Conservation (phyloP, 1,140 invertebrate genomes). For the Atta cephalotes region DNA sequence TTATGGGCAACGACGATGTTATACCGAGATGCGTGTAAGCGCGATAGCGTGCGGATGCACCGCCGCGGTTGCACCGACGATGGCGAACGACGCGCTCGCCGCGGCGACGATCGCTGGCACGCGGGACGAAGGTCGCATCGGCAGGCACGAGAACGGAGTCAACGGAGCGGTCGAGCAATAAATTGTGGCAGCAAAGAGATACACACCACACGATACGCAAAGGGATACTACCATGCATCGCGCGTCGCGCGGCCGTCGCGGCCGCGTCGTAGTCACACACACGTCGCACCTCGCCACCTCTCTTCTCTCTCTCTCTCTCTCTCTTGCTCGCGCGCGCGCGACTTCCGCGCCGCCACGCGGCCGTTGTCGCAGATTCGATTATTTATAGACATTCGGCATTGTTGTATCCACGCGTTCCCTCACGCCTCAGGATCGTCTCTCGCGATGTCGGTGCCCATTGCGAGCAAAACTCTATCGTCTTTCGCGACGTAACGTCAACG, state of each 20-base stretch:
- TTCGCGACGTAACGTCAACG: neutral
- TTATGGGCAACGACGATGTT: too few species aligned
- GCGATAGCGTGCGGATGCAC: conserved; percentile 15
- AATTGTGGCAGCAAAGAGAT: neutral
- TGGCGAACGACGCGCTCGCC: conserved; percentile 8
- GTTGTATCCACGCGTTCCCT: conserved; percentile 59
- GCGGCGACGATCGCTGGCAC: conserved; percentile 10
- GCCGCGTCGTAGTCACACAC: conserved; percentile 28
- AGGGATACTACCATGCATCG: conserved; percentile 2
- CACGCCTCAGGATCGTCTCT: neutral
- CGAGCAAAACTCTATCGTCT: neutral
- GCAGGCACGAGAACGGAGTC: neutral
- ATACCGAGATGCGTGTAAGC: neutral
- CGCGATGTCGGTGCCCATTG: too few species aligned
- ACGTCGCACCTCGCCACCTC: neutral
- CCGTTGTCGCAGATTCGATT: conserved; percentile 50
- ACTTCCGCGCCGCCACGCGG: conserved; percentile 34
- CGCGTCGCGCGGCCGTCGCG: conserved; percentile 41
- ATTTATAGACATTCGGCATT: conserved; percentile 73
- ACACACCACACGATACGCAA: neutral
- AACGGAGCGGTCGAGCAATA: neutral
- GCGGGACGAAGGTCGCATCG: conserved; percentile 32
- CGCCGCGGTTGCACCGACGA: neutral
- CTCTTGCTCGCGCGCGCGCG: conserved; percentile 5
- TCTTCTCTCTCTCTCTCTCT: neutral